Evolutionary conservation across 2,797 vertebrate genomes (phyloP).

Genomic region (Eulemur albifrons): DNA sequence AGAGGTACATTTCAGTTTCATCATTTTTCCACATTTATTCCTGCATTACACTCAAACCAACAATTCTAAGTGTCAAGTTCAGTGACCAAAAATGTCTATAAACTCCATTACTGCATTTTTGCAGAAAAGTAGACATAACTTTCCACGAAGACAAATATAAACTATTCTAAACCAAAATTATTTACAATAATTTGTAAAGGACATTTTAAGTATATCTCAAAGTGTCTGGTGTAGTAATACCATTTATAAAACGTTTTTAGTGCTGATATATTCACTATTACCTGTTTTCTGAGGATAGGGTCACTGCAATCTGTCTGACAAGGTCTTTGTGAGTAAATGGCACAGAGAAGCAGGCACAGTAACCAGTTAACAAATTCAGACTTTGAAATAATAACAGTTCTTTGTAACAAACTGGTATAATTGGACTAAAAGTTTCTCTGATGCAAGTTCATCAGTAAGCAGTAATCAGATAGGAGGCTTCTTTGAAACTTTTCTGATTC

Average conservation of each 20-base stretch:
- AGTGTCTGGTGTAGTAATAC: not conserved
- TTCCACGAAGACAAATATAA: conserved; percentile 25
- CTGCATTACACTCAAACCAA: conserved; percentile 20
- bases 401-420: conserved; percentile 44
- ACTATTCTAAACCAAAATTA: not conserved
- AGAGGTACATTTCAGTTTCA: conserved; percentile 48
- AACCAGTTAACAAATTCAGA: conserved; percentile 58
- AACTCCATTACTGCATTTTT: not conserved
- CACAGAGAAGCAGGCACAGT: not conserved
- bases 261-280: not conserved
- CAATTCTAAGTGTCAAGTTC: conserved; percentile 66
- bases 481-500: conserved; percentile 87
- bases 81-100: conserved; percentile 54
- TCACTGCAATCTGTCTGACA: not conserved
- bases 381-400: conserved; percentile 57
- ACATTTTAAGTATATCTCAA: conserved; percentile 2
- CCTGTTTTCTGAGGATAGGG: not conserved
- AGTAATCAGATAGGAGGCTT: conserved; percentile 82
- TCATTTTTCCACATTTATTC: conserved; percentile 49
- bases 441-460: conserved; percentile 81
- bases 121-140: not conserved
- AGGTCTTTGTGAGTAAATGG: not conserved
- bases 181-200: conserved; percentile 29
- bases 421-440: conserved; percentile 77
- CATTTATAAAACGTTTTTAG: not conserved